Evolutionary conservation across 1,140 invertebrate genomes (phyloP).

Genomic region (Hydropsyche tenuis): DNA sequence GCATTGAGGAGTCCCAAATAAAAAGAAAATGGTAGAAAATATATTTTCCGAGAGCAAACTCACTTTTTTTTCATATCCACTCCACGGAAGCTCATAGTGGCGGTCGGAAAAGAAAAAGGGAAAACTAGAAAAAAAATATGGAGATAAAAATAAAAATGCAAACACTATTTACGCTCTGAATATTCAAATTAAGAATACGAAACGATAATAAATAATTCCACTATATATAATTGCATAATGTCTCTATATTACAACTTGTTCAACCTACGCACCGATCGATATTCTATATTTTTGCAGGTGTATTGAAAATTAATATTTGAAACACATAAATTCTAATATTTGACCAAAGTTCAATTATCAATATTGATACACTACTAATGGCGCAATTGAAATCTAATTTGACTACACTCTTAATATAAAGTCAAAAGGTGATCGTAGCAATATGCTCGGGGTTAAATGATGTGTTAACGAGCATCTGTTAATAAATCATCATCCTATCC

Average conservation of each 20-base stretch:
- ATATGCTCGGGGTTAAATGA: no score
- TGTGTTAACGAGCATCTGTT: no score
- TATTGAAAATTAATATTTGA: background rate
- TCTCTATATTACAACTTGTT: background rate
- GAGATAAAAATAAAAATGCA: no score
- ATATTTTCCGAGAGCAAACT: slow-evolving; percentile 8
- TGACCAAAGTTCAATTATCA: no score
- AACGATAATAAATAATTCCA: background rate
- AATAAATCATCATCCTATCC: no score
- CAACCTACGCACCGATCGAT: background rate
- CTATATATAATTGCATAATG: background rate
- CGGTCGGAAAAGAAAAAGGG: no score
- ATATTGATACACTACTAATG: no score
- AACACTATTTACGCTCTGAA: background rate
- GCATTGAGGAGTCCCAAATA: slow-evolving; percentile 4
- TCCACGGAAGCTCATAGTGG: background rate
- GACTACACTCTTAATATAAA: no score
- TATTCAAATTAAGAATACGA: background rate
- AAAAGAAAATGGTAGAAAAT: slow-evolving; percentile 5
- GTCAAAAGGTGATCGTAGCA: no score
- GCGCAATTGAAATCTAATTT: no score
- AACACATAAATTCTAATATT: no score
- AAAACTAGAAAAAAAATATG: no score
- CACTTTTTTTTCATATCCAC: slow-evolving; percentile 20
- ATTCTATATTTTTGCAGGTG: background rate